A percentile compares a stretch with the other conserved stretches of the same genome.
Conservation (phyloP, 92 coral and sea anemone genomes). For the Phymanthus crucifer region DNA sequence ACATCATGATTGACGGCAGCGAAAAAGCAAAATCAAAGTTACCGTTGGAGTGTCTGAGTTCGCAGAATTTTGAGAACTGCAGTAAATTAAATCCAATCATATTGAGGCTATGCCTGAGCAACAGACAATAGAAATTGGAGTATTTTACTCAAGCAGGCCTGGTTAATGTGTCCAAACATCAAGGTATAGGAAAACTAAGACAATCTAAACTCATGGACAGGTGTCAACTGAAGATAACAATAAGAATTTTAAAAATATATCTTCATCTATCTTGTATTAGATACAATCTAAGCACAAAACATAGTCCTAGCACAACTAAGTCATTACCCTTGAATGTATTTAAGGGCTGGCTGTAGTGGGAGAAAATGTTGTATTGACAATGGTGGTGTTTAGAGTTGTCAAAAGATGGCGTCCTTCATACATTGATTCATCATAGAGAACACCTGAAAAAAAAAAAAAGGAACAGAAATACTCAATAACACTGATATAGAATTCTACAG, state of each 20-base stretch:
- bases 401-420: slow-evolving; percentile 39
- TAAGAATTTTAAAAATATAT: not conserved
- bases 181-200: not conserved
- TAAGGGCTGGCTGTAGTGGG: not conserved
- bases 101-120: no score
- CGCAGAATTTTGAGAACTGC: no score
- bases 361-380: not conserved
- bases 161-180: no score
- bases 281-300: not conserved
- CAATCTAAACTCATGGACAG: not conserved
- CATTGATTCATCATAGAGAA: slow-evolving; percentile 64
- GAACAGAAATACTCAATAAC: no score
- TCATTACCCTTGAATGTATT: not conserved
- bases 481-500: no score
- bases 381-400: not conserved
- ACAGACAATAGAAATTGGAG: no score
- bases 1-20: no score
- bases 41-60: no score
- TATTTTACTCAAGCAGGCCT: no score
- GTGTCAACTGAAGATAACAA: not conserved
- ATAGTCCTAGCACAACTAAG: not conserved
- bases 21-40: no score
- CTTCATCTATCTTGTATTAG: not conserved
- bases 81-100: no score
- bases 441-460: slow-evolving; percentile 35